Evolutionary conservation across 2,113 vertebrate species (phyloP).

Genomic region (Calyptomena viridis): DNA sequence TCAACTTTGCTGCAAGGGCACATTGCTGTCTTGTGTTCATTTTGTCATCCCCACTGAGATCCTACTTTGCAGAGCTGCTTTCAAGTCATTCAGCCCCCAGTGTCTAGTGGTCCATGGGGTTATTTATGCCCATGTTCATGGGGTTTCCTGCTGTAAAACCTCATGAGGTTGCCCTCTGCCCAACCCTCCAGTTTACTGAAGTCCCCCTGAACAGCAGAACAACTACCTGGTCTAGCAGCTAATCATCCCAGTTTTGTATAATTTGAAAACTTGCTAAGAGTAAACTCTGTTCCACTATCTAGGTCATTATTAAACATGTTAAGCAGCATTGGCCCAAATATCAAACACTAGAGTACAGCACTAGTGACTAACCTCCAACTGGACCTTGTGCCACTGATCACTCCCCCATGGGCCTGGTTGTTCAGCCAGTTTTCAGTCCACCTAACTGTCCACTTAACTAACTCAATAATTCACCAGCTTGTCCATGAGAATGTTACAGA

Average conservation of each 20-base stretch:
- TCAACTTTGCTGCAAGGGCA: background rate
- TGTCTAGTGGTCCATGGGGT: background rate
- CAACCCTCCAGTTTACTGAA: background rate
- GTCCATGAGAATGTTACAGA: background rate
- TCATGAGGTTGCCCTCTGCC: background rate
- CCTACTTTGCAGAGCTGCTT: background rate
- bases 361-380: background rate
- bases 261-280: background rate
- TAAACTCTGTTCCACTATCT: background rate
- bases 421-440: background rate
- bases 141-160: background rate
- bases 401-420: background rate
- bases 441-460: background rate
- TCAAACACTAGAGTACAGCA: background rate
- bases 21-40: rapidly evolving
- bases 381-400: background rate
- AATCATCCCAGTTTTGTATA: background rate
- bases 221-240: background rate
- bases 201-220: background rate
- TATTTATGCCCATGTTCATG: background rate
- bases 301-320: background rate
- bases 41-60: background rate
- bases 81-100: background rate
- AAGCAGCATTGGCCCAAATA: background rate
- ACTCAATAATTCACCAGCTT: background rate